phyloP scores from a whole-genome alignment of 2,797 vertebrate genomes.

The Pangasius krempfi region DNA sequence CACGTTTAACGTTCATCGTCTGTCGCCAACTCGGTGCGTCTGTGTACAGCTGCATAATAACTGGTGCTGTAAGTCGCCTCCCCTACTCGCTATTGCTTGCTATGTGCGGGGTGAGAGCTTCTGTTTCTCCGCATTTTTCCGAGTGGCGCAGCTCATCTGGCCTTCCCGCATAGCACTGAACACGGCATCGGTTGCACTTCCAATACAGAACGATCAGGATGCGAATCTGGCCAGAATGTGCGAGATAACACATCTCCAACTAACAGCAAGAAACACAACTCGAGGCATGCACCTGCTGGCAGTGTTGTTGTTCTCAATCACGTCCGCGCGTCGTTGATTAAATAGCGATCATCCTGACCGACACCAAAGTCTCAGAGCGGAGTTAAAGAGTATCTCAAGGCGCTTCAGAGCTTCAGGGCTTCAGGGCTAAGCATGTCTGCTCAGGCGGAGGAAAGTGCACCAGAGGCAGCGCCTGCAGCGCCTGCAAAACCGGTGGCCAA shows the following conservation, averaged over 20 bases:
- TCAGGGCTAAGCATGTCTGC: slow-evolving; percentile 69
- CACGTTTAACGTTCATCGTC: slow-evolving; percentile 9
- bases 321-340: slow-evolving; percentile 76
- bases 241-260: slow-evolving; percentile 60
- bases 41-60: slow-evolving; percentile 21
- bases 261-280: slow-evolving; percentile 76
- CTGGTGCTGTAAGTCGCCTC: slow-evolving; percentile 50
- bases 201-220: neutral
- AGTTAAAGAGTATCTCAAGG: neutral
- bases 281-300: slow-evolving; percentile 59
- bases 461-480: slow-evolving; percentile 69
- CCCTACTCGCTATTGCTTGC: slow-evolving; percentile 66
- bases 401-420: neutral
- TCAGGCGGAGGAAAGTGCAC: slow-evolving; percentile 71
- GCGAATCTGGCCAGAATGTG: neutral
- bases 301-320: slow-evolving; percentile 86
- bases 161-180: neutral
- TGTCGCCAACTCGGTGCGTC: neutral
- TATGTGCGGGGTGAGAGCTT: slow-evolving; percentile 58
- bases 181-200: slow-evolving; percentile 14
- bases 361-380: neutral
- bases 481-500: slow-evolving; percentile 57
- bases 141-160: neutral
- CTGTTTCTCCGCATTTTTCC: slow-evolving; percentile 48
- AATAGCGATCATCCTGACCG: slow-evolving; percentile 50